Base-by-base conservation (phyloP, 2,113 vertebrate genomes). In the Colaptes auratus region DNA sequence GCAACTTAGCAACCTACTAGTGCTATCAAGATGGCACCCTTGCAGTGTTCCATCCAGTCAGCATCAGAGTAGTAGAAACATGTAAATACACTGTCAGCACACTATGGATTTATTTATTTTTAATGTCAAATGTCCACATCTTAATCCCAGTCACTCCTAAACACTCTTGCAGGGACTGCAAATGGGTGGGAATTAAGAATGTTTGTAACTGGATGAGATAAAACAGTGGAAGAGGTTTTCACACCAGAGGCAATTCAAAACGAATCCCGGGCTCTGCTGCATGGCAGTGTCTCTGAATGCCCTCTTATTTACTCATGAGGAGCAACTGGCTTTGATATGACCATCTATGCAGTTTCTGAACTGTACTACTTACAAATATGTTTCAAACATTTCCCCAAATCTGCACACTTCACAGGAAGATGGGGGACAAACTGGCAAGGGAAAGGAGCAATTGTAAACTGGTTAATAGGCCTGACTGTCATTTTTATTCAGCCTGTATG, bases 81-180 rank as follows among this genome's bases (percentile, higher is more conserved):
- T 6, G 8, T 15, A 7, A 64, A 18, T n/a, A 30, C 6, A 11
- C 2, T 0, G 0, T 9, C 46, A 39, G 71, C 58, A 52, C 15
- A 9, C 23, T 9, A 16, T n/a, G 48, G 67, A n/a, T 53, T 3
- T 42, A 8, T 31, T 35, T 59, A 21, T 71, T 74, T 77, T 75
- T 24, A 28, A 31, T 67, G 33, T 11, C 31, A 60, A 36, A 66
- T 46, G 19, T 58, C n/a, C 24, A 31, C 61, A 46, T 70, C 60
- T 90, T 81, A 81, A 86, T 82, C 25, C 66, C 46, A 60, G 65
- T 21, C 28, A 73, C 50, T 74, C 35, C 20, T 81, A 59, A 83
- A 77, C 28, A 25, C 17, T 27, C 55, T 48, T 33, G 28, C 6
- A 65, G 36, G 42, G 42, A 30, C 21, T 28, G 18, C 24, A 28